Conservation (phyloP, 2,797 vertebrate species). For the Lateolabrax maculatus region DNA sequence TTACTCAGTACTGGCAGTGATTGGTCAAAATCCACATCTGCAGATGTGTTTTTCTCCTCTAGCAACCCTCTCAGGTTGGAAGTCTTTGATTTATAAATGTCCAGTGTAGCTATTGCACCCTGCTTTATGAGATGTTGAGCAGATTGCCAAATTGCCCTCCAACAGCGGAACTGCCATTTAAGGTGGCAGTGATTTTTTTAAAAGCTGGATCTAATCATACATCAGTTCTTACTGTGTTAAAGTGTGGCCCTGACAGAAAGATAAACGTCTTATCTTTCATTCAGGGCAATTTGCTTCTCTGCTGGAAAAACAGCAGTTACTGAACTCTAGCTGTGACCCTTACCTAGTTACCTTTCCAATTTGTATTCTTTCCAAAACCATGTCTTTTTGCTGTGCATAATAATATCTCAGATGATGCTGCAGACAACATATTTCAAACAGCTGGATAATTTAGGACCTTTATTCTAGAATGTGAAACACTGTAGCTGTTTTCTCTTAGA, state of each 20-base stretch:
- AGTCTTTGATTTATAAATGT: conserved; percentile 46
- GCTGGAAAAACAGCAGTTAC: conserved; percentile 43
- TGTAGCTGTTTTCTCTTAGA: conserved; percentile 36
- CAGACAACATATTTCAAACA: conserved; percentile 41
- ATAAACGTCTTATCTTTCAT: conserved; percentile 55
- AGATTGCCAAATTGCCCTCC: conserved; percentile 57
- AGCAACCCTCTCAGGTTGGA: conserved; percentile 26
- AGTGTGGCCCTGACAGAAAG: conserved; percentile 31
- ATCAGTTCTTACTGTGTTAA: conserved; percentile 26
- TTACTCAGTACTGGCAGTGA: conserved; percentile 21
- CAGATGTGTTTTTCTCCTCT: conserved; percentile 45
- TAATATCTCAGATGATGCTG: conserved; percentile 33
- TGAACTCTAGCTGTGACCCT: conserved; percentile 53
- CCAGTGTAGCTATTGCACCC: conserved; percentile 12
- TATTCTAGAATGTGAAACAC: conserved; percentile 13
- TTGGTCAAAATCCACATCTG: conserved; percentile 37
- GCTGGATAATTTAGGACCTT: conserved; percentile 27
- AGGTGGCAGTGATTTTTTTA: conserved; percentile 19
- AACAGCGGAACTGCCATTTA: conserved; percentile 36
- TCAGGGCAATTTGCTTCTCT: conserved; percentile 55
- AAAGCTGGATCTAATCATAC: conserved; percentile 54
- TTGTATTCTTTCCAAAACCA: conserved; percentile 40
- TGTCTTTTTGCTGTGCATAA: conserved; percentile 26
- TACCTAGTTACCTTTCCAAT: conserved; percentile 55
- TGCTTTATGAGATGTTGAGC: conserved; percentile 49